These are phyloP conservation scores for Dysidea cf. avara DNA, from an alignment of 37 sponge, comb jelly and placozoan genomes.

Conservation along the genomic window DNA sequence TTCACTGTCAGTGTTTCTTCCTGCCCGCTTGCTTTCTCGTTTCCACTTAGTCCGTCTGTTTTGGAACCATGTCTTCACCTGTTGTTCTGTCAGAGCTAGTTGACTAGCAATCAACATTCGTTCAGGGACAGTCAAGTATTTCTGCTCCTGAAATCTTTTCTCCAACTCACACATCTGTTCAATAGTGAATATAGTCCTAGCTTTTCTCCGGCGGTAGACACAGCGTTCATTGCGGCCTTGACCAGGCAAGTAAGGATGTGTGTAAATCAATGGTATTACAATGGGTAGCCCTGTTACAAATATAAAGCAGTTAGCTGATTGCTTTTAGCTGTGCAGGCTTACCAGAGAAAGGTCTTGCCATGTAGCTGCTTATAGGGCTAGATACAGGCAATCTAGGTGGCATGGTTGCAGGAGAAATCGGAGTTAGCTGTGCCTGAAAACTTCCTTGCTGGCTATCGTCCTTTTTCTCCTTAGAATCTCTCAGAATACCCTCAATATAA, in stretches of 20 bases:
- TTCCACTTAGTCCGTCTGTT: constrained; percentile 95
- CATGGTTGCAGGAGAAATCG: too few relatives aligned
- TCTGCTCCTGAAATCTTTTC: constrained; percentile 86
- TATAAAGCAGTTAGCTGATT: background rate
- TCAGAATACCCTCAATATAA: too few relatives aligned
- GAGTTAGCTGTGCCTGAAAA: too few relatives aligned
- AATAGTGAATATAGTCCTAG: constrained; percentile 92
- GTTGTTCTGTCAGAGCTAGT: constrained; percentile 91
- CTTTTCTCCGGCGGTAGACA: constrained; percentile 54
- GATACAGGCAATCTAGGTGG: too few relatives aligned
- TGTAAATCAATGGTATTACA: background rate
- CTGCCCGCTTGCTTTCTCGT: too few relatives aligned
- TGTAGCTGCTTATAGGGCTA: background rate
- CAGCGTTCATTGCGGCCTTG: constrained; percentile 4
- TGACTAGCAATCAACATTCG: constrained; percentile 82
- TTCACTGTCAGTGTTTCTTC: too few relatives aligned
- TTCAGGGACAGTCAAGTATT: constrained; percentile 94
- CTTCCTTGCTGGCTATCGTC: too few relatives aligned
- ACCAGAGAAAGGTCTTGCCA: background rate
- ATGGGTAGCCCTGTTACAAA: background rate
- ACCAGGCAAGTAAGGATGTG: background rate
- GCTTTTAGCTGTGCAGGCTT: background rate
- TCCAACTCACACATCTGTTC: constrained; percentile 93
- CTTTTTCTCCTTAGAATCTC: too few relatives aligned
- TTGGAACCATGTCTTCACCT: constrained; percentile 98